phyloP scores from a whole-genome alignment of 2,888 invertebrate species.

The Allophyes oxyacanthae region DNA sequence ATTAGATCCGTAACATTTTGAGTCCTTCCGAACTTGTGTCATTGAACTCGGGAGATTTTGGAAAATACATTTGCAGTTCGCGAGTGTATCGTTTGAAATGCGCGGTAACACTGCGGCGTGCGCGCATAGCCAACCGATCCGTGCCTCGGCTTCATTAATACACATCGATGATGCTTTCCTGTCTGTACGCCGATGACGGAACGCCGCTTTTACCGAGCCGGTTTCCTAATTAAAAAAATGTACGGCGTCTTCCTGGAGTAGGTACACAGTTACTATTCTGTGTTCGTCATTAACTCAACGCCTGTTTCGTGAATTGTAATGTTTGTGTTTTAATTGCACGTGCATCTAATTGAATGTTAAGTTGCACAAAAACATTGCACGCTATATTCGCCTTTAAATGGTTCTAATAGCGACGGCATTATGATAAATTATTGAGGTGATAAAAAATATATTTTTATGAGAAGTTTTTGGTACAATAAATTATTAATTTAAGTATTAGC shows the following conservation, averaged over 20 bases:
- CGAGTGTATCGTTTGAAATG: slow-evolving; percentile 77
- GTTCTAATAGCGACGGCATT: slow-evolving; percentile 4
- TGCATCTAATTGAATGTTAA: slow-evolving; percentile 39
- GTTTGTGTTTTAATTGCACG: slow-evolving; percentile 45
- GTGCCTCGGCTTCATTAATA: slow-evolving; percentile 84
- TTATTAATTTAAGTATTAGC: no score
- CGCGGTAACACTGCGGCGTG: slow-evolving; percentile 82
- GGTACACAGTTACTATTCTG: slow-evolving; percentile 43
- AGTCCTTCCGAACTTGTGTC: slow-evolving; percentile 62
- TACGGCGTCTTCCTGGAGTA: slow-evolving; percentile 56
- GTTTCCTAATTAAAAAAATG: slow-evolving; percentile 87
- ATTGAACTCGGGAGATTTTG: slow-evolving; percentile 70
- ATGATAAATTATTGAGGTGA: neutral
- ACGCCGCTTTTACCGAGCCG: slow-evolving; percentile 85
- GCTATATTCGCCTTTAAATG: slow-evolving; percentile 20
- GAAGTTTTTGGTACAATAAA: no score
- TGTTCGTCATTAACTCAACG: slow-evolving; percentile 39
- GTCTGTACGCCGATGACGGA: slow-evolving; percentile 81
- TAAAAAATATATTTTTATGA: neutral
- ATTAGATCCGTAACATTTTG: slow-evolving; percentile 58
- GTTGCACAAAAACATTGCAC: slow-evolving; percentile 15
- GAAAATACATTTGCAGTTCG: slow-evolving; percentile 64
- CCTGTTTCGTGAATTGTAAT: slow-evolving; percentile 50
- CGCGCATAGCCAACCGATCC: slow-evolving; percentile 72
- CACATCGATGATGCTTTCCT: slow-evolving; percentile 85